phyloP scores from a whole-genome alignment of 1,140 invertebrate genomes.

The Brachionus rotundiformis region DNA sequence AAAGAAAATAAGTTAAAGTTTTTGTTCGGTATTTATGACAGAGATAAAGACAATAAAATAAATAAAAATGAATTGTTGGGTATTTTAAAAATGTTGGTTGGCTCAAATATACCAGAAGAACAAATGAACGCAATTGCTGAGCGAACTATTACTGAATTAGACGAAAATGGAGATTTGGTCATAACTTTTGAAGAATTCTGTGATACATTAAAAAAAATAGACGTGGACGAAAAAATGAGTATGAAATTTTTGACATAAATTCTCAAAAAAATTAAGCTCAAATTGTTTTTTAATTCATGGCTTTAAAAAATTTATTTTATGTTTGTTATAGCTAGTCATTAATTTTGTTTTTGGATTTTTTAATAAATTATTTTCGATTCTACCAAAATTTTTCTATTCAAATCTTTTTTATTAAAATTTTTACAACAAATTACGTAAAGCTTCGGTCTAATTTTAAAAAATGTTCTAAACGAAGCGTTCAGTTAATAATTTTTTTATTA shows the following conservation, averaged over 20 bases:
- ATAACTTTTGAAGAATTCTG: conserved; percentile 52
- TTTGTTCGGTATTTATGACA: conserved; percentile 52
- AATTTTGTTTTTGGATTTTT: neutral
- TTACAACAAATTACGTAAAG: neutral
- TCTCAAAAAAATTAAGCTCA: too few relatives aligned
- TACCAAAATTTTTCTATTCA: neutral
- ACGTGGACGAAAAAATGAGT: conserved; percentile 52
- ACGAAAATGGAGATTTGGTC: conserved; percentile 27
- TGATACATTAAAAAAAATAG: conserved; percentile 44
- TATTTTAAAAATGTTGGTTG: conserved; percentile 52
- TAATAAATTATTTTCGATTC: neutral
- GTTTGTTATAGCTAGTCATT: neutral
- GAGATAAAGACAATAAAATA: conserved; percentile 49
- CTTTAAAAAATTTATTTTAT: neutral
- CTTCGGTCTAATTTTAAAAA: too few relatives aligned
- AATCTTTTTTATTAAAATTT: neutral
- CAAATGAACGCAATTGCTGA: conserved; percentile 46
- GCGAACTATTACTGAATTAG: conserved; percentile 40
- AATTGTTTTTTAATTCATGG: neutral
- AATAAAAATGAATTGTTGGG: conserved; percentile 37
- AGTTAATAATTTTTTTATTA: too few relatives aligned
- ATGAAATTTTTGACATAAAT: conserved; percentile 52
- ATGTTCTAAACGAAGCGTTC: too few relatives aligned
- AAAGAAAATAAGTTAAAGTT: conserved; percentile 52
- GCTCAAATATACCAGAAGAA: conserved; percentile 47